These are phyloP conservation scores for Aethina tumida DNA, from an alignment of 1,140 invertebrate species.

Conservation along the genomic window DNA sequence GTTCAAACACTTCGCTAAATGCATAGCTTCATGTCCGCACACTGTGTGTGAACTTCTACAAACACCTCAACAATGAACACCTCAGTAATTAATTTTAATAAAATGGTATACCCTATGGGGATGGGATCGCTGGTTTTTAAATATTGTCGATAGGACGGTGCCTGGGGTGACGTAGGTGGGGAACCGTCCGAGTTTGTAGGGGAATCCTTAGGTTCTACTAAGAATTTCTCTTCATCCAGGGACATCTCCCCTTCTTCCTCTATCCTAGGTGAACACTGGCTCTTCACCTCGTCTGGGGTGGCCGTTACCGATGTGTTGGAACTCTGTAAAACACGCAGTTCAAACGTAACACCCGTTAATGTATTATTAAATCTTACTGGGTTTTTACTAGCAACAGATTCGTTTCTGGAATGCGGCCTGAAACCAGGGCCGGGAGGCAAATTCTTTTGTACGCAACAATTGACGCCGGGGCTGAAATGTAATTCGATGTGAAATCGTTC, in stretches of 20 bases:
- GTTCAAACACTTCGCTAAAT: conserved; percentile 59
- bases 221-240: conserved; percentile 27
- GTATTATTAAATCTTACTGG: conserved; percentile 31
- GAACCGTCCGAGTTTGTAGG: conserved; percentile 5
- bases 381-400: conserved; percentile 46
- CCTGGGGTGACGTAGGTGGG: conserved; percentile 8
- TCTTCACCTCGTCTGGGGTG: conserved; percentile 32
- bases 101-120: conserved; percentile 47
- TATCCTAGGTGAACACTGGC: conserved; percentile 47
- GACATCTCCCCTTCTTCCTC: conserved; percentile 52
- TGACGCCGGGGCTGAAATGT: conserved; percentile 95
- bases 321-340: conserved; percentile 18
- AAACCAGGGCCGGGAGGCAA: conserved; percentile 88
- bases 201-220: conserved; percentile 11
- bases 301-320: conserved; percentile 31
- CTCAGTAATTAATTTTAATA: neutral
- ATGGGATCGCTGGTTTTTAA: conserved; percentile 52
- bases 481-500: conserved; percentile 94
- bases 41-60: conserved; percentile 53
- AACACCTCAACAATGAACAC: conserved; percentile 5
- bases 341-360: neutral
- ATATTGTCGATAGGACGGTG: conserved; percentile 9
- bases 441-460: conserved; percentile 91
- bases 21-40: conserved; percentile 65
- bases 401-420: conserved; percentile 80